Evolutionary conservation across 2,797 vertebrate genomes (phyloP).

Genomic region (Harpagifer antarcticus): DNA sequence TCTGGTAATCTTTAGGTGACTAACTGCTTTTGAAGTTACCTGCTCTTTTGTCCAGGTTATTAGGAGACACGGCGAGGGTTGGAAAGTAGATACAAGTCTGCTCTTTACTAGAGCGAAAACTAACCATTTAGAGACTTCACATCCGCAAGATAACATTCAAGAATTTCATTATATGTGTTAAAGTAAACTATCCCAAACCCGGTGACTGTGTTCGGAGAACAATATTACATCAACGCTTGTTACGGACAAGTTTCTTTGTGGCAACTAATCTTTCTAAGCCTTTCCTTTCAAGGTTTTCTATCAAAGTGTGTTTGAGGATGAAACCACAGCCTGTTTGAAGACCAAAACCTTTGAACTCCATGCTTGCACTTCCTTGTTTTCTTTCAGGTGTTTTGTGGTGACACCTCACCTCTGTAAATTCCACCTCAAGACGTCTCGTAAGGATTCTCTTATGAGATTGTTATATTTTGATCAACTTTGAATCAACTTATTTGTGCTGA

Average conservation of each 20-base stretch:
- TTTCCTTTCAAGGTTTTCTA: constrained; percentile 60
- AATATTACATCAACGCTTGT: constrained; percentile 43
- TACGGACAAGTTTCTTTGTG: constrained; percentile 50
- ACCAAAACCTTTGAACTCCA: constrained; percentile 46
- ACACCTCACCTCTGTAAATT: constrained; percentile 30
- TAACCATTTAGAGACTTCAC: constrained; percentile 26
- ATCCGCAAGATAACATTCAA: constrained; percentile 28
- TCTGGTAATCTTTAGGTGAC: constrained; percentile 78
- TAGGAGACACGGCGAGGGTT: constrained; percentile 46
- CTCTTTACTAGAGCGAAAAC: constrained; percentile 48
- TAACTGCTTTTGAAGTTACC: constrained; percentile 78
- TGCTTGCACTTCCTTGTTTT: neutral
- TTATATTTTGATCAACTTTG: neutral
- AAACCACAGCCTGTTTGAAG: constrained; percentile 68
- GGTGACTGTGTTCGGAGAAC: constrained; percentile 39
- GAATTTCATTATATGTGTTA: constrained; percentile 3
- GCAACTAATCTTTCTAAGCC: constrained; percentile 61
- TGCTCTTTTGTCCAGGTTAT: constrained; percentile 65
- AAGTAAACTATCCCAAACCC: constrained; percentile 44
- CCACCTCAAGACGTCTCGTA: neutral
- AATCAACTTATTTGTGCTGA: no score
- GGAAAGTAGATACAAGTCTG: constrained; percentile 50
- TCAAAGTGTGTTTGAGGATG: constrained; percentile 68
- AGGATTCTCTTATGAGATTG: neutral
- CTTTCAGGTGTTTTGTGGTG: neutral